Percentiles rank a stretch among this genome's conserved stretches.
Conservation (phyloP, 37 sponge, comb jelly and placozoan genomes). For the Crambe crambe region DNA sequence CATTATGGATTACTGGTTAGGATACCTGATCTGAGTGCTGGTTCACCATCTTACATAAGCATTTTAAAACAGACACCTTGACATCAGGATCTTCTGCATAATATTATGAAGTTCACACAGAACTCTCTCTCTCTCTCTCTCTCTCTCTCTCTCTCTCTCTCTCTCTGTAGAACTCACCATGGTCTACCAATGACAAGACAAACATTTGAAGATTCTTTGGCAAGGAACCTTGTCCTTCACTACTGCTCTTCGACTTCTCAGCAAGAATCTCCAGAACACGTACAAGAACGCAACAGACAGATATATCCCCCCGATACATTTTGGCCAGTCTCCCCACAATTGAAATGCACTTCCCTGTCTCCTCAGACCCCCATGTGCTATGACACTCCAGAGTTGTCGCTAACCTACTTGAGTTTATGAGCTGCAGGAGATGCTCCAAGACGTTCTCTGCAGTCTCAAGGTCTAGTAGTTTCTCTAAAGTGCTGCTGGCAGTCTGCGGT, state of each 20-base stretch:
- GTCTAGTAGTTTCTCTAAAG: constrained; percentile 26
- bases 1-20: not conserved
- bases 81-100: constrained; percentile 4
- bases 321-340: constrained; percentile 28
- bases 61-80: constrained; percentile 25
- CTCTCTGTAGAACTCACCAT: constrained; percentile 24
- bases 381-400: not conserved
- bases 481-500: not conserved
- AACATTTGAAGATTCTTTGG: constrained; percentile 11
- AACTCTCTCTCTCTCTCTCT: not conserved
- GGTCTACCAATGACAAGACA: constrained; percentile 15
- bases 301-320: not conserved
- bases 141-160: not conserved
- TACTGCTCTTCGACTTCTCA: not conserved
- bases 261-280: constrained; percentile 1
- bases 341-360: not conserved
- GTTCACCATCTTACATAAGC: constrained; percentile 6
- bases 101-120: not conserved
- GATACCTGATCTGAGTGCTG: not conserved
- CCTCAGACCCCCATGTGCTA: not conserved
- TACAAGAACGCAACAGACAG: constrained; percentile 32
- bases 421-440: constrained; percentile 35
- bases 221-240: not conserved
- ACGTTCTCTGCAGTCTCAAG: constrained; percentile 43
- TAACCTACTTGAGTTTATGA: constrained; percentile 11